Evolutionary conservation across 2,888 invertebrate species (phyloP).

Genomic region (Pecten maximus): DNA sequence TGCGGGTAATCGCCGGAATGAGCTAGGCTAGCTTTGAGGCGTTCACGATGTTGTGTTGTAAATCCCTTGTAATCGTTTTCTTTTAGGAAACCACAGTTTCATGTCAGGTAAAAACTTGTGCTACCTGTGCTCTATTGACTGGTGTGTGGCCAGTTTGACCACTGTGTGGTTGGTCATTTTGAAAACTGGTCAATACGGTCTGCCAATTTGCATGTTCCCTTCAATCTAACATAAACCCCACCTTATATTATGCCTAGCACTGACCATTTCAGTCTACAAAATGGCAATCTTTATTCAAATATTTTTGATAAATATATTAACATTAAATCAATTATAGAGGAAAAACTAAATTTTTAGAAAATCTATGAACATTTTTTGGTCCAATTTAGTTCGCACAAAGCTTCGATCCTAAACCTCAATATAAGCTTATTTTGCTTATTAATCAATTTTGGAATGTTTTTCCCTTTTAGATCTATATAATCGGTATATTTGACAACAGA

Average conservation of each 20-base stretch:
- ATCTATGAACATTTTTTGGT: not conserved
- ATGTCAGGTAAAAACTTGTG: not conserved
- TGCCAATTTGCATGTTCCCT: not conserved
- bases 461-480: not conserved
- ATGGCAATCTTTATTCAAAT: not conserved
- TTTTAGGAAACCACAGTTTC: conserved; percentile 33
- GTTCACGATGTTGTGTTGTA: not conserved
- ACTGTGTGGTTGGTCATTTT: not conserved
- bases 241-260: not conserved
- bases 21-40: not conserved
- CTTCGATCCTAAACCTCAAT: not conserved
- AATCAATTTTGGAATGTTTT: not conserved
- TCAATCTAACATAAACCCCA: not conserved
- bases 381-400: not conserved
- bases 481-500: not conserved
- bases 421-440: not conserved
- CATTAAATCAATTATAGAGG: not conserved
- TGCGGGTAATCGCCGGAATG: not conserved
- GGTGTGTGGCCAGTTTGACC: not conserved
- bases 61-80: not conserved
- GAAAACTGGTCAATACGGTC: not conserved
- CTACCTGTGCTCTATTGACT: not conserved
- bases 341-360: not conserved
- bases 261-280: not conserved
- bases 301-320: not conserved